Base-by-base conservation (phyloP, 2,113 vertebrate genomes). In the Macaca fascicularis region DNA sequence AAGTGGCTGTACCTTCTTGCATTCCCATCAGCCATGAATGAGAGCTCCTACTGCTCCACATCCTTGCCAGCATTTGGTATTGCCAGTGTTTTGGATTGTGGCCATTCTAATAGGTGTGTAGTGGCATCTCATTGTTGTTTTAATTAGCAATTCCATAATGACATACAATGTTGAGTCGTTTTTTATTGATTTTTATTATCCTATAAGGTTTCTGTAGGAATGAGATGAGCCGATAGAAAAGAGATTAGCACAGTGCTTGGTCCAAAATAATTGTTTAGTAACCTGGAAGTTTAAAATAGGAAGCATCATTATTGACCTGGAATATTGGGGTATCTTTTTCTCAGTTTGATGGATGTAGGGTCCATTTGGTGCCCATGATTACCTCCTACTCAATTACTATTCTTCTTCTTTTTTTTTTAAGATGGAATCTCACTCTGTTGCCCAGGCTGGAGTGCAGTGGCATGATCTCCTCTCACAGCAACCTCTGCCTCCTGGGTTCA, bases 21-120 rank as follows among this genome's bases (percentile, higher is more conserved):
- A 25, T 69, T 22, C 16, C 8, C 8, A 32, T 25, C 67, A 25
- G 16, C 52, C 40, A 4, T 22, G 40, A 52, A 72, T 25, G 38
- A 40, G 5, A 12, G 27, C 27, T 22, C 22, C 32, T 9, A 0
- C 27, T n/a, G 38, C 25, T 32, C 35, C 25, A 35, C 0, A 2
- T 13, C 40, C 17, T 38, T 19, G 3, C 4, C 8, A 64, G 72
- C 32, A 8, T 19, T 84, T 48, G 57, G 13, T 13, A 32, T 13
- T 61, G n/a, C 69, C 76, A 4, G 43, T 2, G 1, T 32, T 64
- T 70, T 48, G 13, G 38, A 22, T 43, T 57, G 8, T 8, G 64
- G n/a, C 32, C 59, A 1, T 50, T 38, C 50, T 25, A 16, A 35
- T 27, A 20, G 38, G 14, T 19, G 2, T 50, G 8, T 22, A 14